Evolutionary conservation across 1,140 invertebrate species (phyloP).

Genomic region (Paracyclopina nana): DNA sequence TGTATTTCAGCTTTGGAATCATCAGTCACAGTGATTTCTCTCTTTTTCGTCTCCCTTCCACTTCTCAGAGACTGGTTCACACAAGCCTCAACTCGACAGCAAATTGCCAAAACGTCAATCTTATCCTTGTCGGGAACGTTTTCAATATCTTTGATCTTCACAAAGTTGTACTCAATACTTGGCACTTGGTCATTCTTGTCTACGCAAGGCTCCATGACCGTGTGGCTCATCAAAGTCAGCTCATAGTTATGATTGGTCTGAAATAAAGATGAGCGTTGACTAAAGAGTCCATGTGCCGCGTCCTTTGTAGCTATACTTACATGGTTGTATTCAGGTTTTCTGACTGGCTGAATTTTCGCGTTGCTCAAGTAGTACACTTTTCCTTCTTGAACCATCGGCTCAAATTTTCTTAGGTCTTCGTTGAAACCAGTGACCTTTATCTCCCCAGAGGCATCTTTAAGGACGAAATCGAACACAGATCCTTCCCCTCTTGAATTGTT

Average conservation of each 20-base stretch:
- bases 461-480: background rate
- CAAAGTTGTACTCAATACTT: background rate
- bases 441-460: conserved; percentile 2
- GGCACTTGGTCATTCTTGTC: background rate
- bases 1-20: background rate
- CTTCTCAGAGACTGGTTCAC: no score
- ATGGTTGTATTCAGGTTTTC: background rate
- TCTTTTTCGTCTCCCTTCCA: background rate
- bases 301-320: no score
- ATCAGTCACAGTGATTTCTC: background rate
- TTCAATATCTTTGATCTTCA: background rate
- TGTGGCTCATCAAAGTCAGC: background rate
- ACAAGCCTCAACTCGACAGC: background rate
- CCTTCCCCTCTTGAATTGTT: conserved; percentile 9
- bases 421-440: conserved; percentile 12
- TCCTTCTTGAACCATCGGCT: background rate
- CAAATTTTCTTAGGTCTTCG: background rate
- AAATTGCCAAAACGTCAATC: conserved; percentile 1
- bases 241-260: conserved; percentile 10
- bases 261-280: no score
- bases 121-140: background rate
- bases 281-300: no score
- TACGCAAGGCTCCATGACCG: background rate
- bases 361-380: background rate
- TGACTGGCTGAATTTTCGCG: background rate